Percentiles rank a stretch among this genome's conserved stretches.
These are phyloP conservation scores for Cossypha niveicapilla DNA, from an alignment of 2,797 vertebrate genomes.

Conservation along the genomic window DNA sequence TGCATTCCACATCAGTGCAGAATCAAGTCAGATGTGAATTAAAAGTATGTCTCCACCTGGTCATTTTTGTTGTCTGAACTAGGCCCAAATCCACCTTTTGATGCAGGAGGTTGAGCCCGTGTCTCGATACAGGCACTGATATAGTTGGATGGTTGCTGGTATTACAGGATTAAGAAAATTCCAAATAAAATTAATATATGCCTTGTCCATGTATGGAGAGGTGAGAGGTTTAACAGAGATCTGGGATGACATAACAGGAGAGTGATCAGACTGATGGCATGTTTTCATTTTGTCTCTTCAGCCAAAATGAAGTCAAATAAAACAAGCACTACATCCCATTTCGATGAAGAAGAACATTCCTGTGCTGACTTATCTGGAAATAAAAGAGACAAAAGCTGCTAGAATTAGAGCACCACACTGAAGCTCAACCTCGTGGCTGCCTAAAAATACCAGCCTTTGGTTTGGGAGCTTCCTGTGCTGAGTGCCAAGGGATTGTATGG, in stretches of 20 bases:
- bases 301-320: not conserved
- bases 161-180: not conserved
- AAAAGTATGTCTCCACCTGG: not conserved
- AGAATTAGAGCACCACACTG: not conserved
- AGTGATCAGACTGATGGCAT: not conserved
- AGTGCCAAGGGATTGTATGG: rapidly evolving
- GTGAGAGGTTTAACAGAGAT: not conserved
- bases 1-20: not conserved
- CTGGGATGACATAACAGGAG: not conserved
- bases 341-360: not conserved
- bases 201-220: not conserved
- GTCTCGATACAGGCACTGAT: not conserved
- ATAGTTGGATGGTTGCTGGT: not conserved
- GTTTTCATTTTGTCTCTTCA: not conserved
- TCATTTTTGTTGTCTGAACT: not conserved
- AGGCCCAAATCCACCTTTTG: not conserved
- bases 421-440: not conserved
- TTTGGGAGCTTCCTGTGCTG: not conserved
- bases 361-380: not conserved
- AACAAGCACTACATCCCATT: not conserved
- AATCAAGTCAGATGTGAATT: not conserved
- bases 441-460: not conserved
- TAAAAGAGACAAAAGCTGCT: not conserved
- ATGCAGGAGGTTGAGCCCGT: not conserved
- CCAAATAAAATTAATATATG: not conserved